phyloP scores from a whole-genome alignment of 1,140 invertebrate genomes.

The Lerema accius region DNA sequence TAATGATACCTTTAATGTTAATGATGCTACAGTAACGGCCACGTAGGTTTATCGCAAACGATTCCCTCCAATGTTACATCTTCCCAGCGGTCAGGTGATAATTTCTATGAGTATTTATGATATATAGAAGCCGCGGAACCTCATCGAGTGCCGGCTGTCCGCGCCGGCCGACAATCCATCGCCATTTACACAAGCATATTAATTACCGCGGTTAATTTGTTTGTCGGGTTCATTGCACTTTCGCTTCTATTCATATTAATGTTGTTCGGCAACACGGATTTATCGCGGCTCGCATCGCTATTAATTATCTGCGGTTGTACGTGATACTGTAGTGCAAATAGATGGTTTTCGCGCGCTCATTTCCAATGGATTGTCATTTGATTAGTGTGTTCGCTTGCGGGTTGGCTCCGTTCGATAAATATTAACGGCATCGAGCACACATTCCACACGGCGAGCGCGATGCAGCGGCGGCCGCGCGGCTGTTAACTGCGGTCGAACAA shows the following conservation, averaged over 20 bases:
- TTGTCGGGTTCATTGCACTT: not conserved
- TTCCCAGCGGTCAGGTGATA: no score
- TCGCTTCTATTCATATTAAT: not conserved
- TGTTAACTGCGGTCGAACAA: not conserved
- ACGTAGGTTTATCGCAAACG: no score
- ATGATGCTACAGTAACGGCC: no score
- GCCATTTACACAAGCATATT: not conserved
- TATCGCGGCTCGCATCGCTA: not conserved
- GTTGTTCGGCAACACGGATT: constrained; percentile 3
- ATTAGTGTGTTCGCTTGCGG: constrained; percentile 11
- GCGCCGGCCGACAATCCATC: no score
- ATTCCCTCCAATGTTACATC: no score
- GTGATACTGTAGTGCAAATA: constrained; percentile 4
- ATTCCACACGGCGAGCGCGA: no score
- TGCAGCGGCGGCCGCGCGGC: no score
- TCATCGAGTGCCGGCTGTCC: no score
- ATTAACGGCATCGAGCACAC: constrained; percentile 6
- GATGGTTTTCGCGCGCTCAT: constrained; percentile 2
- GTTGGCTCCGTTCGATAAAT: constrained; percentile 7
- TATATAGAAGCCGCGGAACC: no score
- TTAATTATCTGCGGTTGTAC: constrained; percentile 9
- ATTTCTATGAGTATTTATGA: no score
- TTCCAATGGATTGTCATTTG: constrained; percentile 13
- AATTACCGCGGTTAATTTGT: constrained; percentile 1
- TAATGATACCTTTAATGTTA: no score